phyloP scores from a whole-genome alignment of 2,113 vertebrate species.

The Carassius auratus region DNA sequence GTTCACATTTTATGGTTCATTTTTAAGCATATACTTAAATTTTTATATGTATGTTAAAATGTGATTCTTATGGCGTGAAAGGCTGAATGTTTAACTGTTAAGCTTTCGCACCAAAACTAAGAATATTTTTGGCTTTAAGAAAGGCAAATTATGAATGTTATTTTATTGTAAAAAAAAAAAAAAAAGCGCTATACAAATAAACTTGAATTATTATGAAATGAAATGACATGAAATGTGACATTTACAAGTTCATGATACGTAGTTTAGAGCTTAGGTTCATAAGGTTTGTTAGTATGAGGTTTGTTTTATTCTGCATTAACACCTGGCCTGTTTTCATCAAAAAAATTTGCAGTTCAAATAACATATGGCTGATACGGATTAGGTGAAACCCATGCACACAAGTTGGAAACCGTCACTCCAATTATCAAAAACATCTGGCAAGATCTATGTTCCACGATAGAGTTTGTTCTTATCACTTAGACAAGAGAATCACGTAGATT shows the following conservation, averaged over 20 bases:
- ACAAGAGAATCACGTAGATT: not conserved
- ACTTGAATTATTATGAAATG: not conserved
- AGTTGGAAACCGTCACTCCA: not conserved
- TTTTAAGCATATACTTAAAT: not conserved
- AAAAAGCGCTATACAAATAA: too few relatives aligned
- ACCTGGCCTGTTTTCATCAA: slow-evolving; percentile 17
- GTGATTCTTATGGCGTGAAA: not conserved
- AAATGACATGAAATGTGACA: not conserved
- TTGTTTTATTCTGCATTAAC: not conserved
- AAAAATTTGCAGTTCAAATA: slow-evolving; percentile 4
- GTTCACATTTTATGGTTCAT: not conserved
- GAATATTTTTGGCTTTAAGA: not conserved
- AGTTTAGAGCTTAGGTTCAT: not conserved
- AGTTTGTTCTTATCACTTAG: slow-evolving; percentile 15
- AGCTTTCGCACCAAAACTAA: not conserved
- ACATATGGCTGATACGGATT: slow-evolving; percentile 36
- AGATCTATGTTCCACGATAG: not conserved
- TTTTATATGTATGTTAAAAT: too few relatives aligned
- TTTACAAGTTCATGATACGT: not conserved
- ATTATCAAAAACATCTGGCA: slow-evolving; percentile 19
- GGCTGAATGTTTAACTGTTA: not conserved
- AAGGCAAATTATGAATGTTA: not conserved
- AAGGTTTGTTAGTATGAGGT: not conserved
- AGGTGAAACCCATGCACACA: not conserved
- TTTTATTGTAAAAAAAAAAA: too few relatives aligned